phyloP scores from a whole-genome alignment of 1,140 invertebrate genomes.

The Cydia strobilella region DNA sequence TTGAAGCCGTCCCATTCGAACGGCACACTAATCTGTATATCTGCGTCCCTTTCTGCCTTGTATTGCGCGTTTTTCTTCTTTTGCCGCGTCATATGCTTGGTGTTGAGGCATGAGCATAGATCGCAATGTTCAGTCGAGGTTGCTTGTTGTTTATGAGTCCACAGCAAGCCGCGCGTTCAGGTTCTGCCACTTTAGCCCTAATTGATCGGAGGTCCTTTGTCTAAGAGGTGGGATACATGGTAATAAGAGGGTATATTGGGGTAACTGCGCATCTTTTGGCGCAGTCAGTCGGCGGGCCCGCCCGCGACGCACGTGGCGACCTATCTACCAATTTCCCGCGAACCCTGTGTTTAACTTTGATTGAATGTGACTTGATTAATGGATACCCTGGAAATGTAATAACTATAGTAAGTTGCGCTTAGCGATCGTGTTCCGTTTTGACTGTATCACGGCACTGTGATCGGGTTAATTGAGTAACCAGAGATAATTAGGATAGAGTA shows the following conservation, averaged over 20 bases:
- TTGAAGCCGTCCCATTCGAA: constrained; percentile 65
- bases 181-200: constrained; percentile 47
- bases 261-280: constrained; percentile 66
- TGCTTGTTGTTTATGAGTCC: constrained; percentile 49
- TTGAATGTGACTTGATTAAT: constrained; percentile 33
- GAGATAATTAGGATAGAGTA: constrained; percentile 51
- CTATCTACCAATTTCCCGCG: constrained; percentile 53
- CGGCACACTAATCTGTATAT: constrained; percentile 61
- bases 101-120: constrained; percentile 65
- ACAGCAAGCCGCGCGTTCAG: constrained; percentile 35
- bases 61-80: constrained; percentile 79
- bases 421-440: constrained; percentile 17
- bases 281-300: constrained; percentile 66
- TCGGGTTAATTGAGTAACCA: constrained; percentile 36
- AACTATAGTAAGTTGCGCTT: constrained; percentile 16
- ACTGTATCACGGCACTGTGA: constrained; percentile 22
- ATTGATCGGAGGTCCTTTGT: constrained; percentile 75
- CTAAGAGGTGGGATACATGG: constrained; percentile 61
- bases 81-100: constrained; percentile 74
- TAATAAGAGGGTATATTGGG: constrained; percentile 66
- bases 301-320: constrained; percentile 67
- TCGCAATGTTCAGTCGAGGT: constrained; percentile 57
- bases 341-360: constrained; percentile 39
- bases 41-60: constrained; percentile 65
- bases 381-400: constrained; percentile 26